phyloP scores from a whole-genome alignment of 2,888 invertebrate species.

The Polydesmus complanatus region DNA sequence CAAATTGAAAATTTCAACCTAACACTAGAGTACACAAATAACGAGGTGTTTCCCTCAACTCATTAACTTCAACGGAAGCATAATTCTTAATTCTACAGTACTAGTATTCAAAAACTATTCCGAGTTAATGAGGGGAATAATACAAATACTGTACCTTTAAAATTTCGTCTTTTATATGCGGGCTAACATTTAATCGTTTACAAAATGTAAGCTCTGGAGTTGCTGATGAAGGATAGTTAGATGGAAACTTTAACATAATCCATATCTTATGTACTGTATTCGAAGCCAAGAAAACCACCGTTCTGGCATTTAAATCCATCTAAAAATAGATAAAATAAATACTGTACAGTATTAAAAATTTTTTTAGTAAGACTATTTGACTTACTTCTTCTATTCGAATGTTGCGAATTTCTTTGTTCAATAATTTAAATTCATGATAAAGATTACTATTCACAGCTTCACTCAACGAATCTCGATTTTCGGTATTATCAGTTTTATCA shows the following conservation, averaged over 20 bases:
- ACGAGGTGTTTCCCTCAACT: too few relatives aligned
- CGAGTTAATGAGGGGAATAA: too few relatives aligned
- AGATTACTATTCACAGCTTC: conserved; percentile 11
- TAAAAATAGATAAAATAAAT: conserved; percentile 23
- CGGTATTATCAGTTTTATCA: not conserved
- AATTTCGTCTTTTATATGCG: conserved; percentile 53
- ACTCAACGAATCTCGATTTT: not conserved
- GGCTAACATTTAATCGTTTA: conserved; percentile 52
- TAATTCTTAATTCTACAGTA: too few relatives aligned
- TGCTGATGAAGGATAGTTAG: conserved; percentile 55
- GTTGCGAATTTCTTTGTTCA: conserved; percentile 52
- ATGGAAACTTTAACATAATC: conserved; percentile 54
- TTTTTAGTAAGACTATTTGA: conserved; percentile 63
- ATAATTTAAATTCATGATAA: conserved; percentile 27
- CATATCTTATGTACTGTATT: conserved; percentile 40
- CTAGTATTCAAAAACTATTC: not conserved
- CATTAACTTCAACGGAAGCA: conserved; percentile 1
- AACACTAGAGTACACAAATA: too few relatives aligned
- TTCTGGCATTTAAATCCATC: conserved; percentile 44
- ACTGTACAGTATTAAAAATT: conserved; percentile 40
- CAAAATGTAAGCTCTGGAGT: conserved; percentile 49
- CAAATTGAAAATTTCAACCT: too few relatives aligned
- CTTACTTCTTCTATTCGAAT: conserved; percentile 57
- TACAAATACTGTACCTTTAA: conserved; percentile 55
- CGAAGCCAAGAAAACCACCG: conserved; percentile 44